Base-by-base conservation (phyloP, 2,797 vertebrate species). In the Pseudochirops cupreus region DNA sequence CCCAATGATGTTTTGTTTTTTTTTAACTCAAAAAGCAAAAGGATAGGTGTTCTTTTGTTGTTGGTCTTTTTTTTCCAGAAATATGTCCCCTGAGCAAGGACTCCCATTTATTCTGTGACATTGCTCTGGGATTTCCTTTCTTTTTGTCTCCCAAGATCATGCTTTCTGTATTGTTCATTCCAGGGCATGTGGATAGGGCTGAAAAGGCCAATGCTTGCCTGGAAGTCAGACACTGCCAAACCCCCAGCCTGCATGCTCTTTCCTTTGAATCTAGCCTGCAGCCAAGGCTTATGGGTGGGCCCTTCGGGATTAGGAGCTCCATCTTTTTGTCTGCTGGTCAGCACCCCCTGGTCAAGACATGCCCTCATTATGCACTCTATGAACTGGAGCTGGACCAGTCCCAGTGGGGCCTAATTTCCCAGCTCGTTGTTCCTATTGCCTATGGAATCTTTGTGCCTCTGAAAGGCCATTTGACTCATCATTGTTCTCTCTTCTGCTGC, bases 401-500 rank as follows among this genome's bases (percentile, higher is more conserved):
- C 90, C 50, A 53, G 50, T 18, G 28, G 50, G 54, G 54, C 52
- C 54, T 54, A 53, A 46, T 87, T 58, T 93, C 56, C 31, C 50
- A 82, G 4, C 26, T 67, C n/a, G 24, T 91, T 94, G 95, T 94
- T 59, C 10, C 54, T 67, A 4, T 59, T 92, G 31, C 39, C 50
- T 53, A 39, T 10, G 54, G 50, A 46, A 91, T 93, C 54, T 92
- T 93, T 56, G 28, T 56, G 46, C 62, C 91, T 62, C 91, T 92
- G 54, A 92, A 94, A 92, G 29, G 52, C 92, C 28, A 94, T n/a
- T 59, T 58, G 91, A 56, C 93, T 93, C 91, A 56, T 94, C 92
- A 94, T 94, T 96, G 82, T 82, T 95, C 95, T 92, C 52, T 94
- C 52, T 94, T 50, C 31, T 31, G n/a, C 91, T 56, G 58, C 62